These are phyloP conservation scores for Linurgus olivaceus DNA, from an alignment of 2,797 vertebrate genomes.

Conservation along the genomic window DNA sequence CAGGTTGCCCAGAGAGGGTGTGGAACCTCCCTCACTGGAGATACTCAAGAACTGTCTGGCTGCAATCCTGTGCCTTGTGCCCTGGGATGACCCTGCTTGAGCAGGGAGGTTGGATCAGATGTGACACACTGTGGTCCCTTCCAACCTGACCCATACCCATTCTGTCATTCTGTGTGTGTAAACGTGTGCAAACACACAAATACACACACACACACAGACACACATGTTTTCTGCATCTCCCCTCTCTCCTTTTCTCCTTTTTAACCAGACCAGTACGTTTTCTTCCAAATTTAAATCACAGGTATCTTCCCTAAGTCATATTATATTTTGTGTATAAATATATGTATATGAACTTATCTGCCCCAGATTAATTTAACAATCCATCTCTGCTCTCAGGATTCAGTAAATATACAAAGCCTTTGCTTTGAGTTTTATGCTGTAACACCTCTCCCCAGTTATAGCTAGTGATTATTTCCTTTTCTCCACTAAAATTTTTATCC, in stretches of 20 bases:
- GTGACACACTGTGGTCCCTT: background rate
- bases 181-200: accelerated
- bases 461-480: background rate
- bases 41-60: background rate
- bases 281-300: background rate
- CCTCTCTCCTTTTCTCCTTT: background rate
- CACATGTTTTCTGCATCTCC: background rate
- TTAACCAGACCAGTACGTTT: background rate
- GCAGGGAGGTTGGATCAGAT: background rate
- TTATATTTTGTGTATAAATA: background rate
- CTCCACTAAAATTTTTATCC: background rate
- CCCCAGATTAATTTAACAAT: background rate
- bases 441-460: background rate
- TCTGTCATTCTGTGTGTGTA: background rate
- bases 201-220: accelerated
- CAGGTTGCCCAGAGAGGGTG: accelerated
- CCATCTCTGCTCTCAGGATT: background rate
- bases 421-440: background rate
- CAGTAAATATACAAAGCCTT: background rate
- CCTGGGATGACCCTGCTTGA: too few species aligned
- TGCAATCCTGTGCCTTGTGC: accelerated
- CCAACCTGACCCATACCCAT: background rate
- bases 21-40: background rate
- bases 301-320: background rate
- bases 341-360: accelerated